These are phyloP conservation scores for Sepiola atlantica DNA, from an alignment of 2,888 invertebrate genomes.

Conservation along the genomic window DNA sequence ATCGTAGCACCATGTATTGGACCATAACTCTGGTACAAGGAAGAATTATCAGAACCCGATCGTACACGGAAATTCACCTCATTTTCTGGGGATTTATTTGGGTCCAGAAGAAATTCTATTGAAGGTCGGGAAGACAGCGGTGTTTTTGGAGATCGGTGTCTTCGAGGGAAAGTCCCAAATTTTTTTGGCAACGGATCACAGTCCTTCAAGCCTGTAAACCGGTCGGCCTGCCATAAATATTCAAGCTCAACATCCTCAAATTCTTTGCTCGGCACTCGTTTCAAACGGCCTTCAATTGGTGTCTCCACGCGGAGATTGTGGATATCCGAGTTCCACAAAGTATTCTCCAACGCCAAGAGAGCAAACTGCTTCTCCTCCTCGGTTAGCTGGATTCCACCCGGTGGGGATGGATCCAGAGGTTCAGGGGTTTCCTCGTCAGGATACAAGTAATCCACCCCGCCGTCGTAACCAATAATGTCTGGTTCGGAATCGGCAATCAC, in stretches of 20 bases:
- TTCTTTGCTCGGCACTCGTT: constrained; percentile 59
- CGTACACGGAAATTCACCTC: constrained; percentile 33
- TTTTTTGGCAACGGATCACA: constrained; percentile 58
- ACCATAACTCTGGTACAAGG: constrained; percentile 38
- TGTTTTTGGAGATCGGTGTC: constrained; percentile 55
- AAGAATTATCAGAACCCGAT: constrained; percentile 36
- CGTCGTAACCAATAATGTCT: constrained; percentile 65
- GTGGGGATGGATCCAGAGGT: constrained; percentile 49
- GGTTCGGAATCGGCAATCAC: constrained; percentile 59
- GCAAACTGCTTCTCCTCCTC: constrained; percentile 68
- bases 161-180: constrained; percentile 64
- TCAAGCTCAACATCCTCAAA: constrained; percentile 65
- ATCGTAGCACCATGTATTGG: neutral
- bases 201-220: constrained; percentile 61
- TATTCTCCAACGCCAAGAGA: constrained; percentile 65
- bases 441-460: constrained; percentile 64
- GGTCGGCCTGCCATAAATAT: constrained; percentile 58
- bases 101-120: constrained; percentile 11
- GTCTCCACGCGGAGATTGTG: constrained; percentile 56
- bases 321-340: constrained; percentile 65
- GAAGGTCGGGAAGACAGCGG: constrained; percentile 43
- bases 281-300: constrained; percentile 47
- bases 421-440: constrained; percentile 55
- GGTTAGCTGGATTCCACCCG: constrained; percentile 60
- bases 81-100: neutral